Base-by-base conservation (phyloP, 2,888 invertebrate species). In the Eretmocerus hayati region DNA sequence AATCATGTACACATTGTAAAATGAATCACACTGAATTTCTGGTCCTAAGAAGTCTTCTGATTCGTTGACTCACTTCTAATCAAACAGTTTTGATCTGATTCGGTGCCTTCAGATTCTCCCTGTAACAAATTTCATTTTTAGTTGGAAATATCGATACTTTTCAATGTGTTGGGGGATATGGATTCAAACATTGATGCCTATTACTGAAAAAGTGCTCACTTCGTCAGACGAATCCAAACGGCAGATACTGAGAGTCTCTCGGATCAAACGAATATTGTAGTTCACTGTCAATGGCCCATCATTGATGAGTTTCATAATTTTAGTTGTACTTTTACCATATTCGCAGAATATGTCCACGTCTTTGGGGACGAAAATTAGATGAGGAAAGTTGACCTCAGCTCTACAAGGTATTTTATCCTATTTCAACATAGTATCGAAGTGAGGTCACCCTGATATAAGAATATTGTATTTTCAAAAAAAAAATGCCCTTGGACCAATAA, bases 301-400 rank as follows among this genome's bases (percentile, higher is more conserved):
- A 62, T 82, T 81, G 37, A 71, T 72, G 41, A 81, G 62, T 48
- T 72, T 71, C 23, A 81, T 59, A 50, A 68, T 69, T 52, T 70
- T 61, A 13, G 72, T 73, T 1, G 65, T 67, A 32, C 72, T 72
- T 2, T 74, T 74, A 44, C 75, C 74, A 52, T 74, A 63, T 23
- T 83, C 72, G 61, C 82, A 82, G 39, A 78, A 77, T 62, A 87
- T 84, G 64, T 81, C 77, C 4, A 84, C 66, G 51, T 69, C 66
- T 13, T 73, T 73, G 35, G 81, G 76, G 52, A 75, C 64, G 45
- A 84, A 71, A 33, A 73, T 72, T 41, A 87, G 64, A 60, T 84
- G 83, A 1, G 87, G 86, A 63, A 79, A 85, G 68, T 83, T 81
- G 2, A 86, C 77, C 65, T 76, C 78, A 26, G 82, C 85, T 38